Conservation (phyloP, 2,797 vertebrate species). For the Tangara arthus region DNA sequence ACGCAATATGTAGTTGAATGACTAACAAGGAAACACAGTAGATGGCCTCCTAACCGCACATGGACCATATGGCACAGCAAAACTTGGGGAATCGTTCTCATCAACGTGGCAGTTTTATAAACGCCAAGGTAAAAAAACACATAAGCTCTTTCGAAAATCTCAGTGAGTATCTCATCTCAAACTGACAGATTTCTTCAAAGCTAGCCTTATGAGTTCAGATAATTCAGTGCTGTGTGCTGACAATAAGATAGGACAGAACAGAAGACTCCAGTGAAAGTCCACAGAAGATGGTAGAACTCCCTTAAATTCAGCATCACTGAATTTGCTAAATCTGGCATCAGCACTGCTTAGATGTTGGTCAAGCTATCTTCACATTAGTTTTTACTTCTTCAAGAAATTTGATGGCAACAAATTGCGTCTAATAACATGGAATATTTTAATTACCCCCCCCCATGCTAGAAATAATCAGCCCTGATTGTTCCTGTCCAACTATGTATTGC, state of each 20-base stretch:
- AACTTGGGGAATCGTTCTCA: constrained; percentile 43
- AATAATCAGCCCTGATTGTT: background rate
- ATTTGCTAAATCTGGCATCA: background rate
- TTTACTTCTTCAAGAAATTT: background rate
- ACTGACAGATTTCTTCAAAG: constrained; percentile 21
- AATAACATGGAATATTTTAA: background rate
- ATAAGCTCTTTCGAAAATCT: constrained; percentile 30
- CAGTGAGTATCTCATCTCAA: background rate
- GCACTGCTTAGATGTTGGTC: background rate
- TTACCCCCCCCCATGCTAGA: background rate
- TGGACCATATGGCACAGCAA: constrained; percentile 48
- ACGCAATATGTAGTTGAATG: constrained; percentile 63
- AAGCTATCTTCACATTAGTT: background rate
- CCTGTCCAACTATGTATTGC: background rate
- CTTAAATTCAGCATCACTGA: background rate
- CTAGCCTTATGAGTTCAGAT: background rate
- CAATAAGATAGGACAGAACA: background rate
- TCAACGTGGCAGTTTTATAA: constrained; percentile 45
- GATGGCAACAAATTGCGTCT: background rate
- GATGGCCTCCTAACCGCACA: constrained; percentile 58
- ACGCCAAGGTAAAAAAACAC: constrained; percentile 39
- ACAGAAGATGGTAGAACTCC: background rate
- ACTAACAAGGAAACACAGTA: constrained; percentile 62
- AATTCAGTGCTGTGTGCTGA: background rate
- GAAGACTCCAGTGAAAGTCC: background rate